These are phyloP conservation scores for Ornithoptera priamus DNA, from an alignment of 2,888 invertebrate species.

Conservation along the genomic window DNA sequence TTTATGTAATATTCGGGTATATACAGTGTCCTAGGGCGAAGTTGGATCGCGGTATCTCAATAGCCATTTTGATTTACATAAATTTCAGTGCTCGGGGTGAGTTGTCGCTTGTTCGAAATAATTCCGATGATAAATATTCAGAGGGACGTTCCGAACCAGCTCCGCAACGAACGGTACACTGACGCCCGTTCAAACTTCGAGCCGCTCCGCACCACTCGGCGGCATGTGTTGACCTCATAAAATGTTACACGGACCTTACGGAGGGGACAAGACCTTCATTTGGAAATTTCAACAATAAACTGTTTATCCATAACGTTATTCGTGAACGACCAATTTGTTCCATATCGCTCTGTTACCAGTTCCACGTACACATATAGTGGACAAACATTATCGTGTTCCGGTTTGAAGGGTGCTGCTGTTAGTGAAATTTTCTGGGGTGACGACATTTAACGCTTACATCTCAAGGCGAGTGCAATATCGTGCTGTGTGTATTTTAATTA, in stretches of 20 bases:
- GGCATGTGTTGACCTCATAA: constrained; percentile 20
- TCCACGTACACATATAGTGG: neutral
- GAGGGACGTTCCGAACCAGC: neutral
- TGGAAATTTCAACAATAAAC: constrained; percentile 8
- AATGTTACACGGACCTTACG: constrained; percentile 15
- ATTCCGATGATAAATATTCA: constrained; percentile 15
- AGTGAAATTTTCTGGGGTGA: too few species aligned
- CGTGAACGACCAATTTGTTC: neutral
- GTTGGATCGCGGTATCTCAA: neutral
- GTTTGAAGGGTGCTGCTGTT: too few species aligned
- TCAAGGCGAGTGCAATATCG: too few species aligned
- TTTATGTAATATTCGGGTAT: neutral
- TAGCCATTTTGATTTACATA: constrained; percentile 6
- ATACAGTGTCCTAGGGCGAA: neutral
- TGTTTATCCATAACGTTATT: neutral
- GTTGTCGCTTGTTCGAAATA: neutral
- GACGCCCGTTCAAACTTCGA: constrained; percentile 26
- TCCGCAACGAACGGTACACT: constrained; percentile 10
- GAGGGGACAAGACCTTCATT: constrained; percentile 1
- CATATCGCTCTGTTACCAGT: neutral
- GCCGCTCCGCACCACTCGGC: constrained; percentile 16
- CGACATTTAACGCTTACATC: too few species aligned
- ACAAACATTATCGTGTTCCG: too few species aligned
- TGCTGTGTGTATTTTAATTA: too few species aligned
- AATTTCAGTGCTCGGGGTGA: neutral